Base-by-base conservation (phyloP, 2,888 invertebrate species). In the Hypsopygia costalis region DNA sequence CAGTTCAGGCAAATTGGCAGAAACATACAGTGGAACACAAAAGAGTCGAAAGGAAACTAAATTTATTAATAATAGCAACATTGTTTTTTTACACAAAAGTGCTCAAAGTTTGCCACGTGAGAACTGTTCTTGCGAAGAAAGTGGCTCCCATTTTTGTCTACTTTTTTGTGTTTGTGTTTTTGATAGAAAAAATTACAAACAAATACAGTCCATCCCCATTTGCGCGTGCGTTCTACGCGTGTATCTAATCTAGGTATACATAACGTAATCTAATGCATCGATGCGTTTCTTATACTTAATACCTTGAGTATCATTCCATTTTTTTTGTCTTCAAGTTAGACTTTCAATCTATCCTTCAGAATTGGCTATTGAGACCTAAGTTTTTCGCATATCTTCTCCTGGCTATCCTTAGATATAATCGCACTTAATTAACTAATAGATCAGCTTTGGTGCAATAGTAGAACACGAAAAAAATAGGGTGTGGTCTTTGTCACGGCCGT, bases 171-270 rank as follows among this genome's bases (percentile, higher is more conserved):
- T n/a, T n/a, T n/a, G n/a, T n/a, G n/a, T n/a, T n/a, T n/a, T n/a
- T n/a, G n/a, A n/a, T n/a, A n/a, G n/a, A n/a, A n/a, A n/a, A n/a
- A n/a, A n/a, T n/a, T n/a, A n/a, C n/a, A n/a, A n/a, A n/a, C n/a
- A n/a, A n/a, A 4, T 16, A 46, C 39, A 40, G 35, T 32, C 32
- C 40, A 34, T 28, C 41, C 37, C 36, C 55, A 49, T 38, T 40
- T 41, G 47, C 46, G 33, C 43, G 49, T 65, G 77, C 75, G 73
- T 73, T 58, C 65, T 62, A 73, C 75, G 75, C 77, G 47, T 56
- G 56, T 34, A 36, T 39, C n/a, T n/a, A n/a, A n/a, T n/a, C n/a
- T n/a, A n/a, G 35, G 44, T 52, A 54, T 27, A 56, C 32, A 42
- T 50, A 65, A 64, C 44, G 46, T 42, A 43, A 57, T 54, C 69